Evolutionary conservation across 2,888 invertebrate genomes (phyloP), one percentile per base, ranked within the genome.

Genomic region (Choristoneura rosaceana): DNA sequence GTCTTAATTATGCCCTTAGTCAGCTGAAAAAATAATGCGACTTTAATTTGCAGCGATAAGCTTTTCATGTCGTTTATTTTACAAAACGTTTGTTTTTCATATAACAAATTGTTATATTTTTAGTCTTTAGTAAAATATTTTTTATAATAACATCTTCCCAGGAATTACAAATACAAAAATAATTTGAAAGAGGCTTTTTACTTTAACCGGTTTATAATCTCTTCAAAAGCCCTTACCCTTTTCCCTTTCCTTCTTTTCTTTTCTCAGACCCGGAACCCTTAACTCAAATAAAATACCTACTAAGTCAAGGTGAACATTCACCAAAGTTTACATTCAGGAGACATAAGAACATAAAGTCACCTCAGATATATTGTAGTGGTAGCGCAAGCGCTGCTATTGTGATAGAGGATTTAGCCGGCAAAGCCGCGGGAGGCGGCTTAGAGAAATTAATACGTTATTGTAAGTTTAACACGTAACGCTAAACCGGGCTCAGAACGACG

Each of bases 391-490:
- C 41, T 17, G 33, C 58, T 58, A 69, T 69, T 69, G 68, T 69
- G 60, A 17, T 41, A 69, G 50, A 69, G 61, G 61, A 69, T 61
- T 69, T 50, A 69, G 50, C 50, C 25, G 61, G 45, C 4, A 25
- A 47, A 52, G 61, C 60, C 68, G 38, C 60, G 17, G 17, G 59
- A 34, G 12, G 15, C 68, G 50, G 68, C 60, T 68, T 68, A 50
- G 68, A 34, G 34, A 68, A 68, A 68, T 68, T 47, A 60, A 68
- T 50, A 68, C 68, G 47, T 14, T 41, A 52, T 60, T 60, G 68
- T 38, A 60, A 60, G 34, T 50, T 69, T 41, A 68, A 38, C 60
- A 60, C 38, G 61, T 61, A 12, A 61, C n/a, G n/a, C 14, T 61
- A 58, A 55, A 55, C 55, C 55, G 17, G 61, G 61, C 41, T 41